These are phyloP conservation scores for Triplophysa tibetana DNA, from an alignment of 2,113 vertebrate species.

Conservation along the genomic window DNA sequence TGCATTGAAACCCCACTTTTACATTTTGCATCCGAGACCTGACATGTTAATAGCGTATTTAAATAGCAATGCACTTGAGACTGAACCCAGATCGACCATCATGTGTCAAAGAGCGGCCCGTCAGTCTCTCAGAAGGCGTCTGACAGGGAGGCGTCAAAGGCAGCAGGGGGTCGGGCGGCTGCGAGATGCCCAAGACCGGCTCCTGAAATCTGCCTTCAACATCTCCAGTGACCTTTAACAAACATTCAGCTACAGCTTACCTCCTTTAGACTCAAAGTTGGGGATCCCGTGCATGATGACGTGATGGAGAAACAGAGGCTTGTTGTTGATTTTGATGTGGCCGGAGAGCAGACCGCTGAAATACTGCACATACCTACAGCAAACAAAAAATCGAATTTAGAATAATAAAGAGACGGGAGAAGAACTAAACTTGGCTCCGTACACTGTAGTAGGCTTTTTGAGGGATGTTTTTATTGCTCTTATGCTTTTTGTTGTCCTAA, in stretches of 20 bases:
- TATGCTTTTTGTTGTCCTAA: no score
- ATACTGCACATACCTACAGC: constrained; percentile 91
- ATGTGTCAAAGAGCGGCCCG: not conserved
- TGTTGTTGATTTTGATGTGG: constrained; percentile 99
- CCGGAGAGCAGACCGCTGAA: constrained; percentile 95
- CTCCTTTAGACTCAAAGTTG: constrained; percentile 95
- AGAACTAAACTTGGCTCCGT: no score
- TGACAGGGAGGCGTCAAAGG: constrained; percentile 6
- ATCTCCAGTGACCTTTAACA: not conserved
- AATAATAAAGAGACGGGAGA: not conserved
- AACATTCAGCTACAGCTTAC: constrained; percentile 62
- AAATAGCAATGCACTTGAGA: not conserved
- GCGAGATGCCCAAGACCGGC: not conserved
- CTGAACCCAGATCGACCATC: not conserved
- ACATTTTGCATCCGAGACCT: not conserved
- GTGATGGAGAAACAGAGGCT: constrained; percentile 94
- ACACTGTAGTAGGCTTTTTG: no score
- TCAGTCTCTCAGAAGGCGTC: not conserved
- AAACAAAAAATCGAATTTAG: not conserved
- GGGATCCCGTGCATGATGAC: constrained; percentile 99
- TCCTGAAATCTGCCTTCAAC: constrained; percentile 14
- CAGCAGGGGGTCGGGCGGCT: not conserved
- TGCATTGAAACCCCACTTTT: not conserved
- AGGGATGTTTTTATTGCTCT: no score
- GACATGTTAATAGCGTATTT: not conserved